Percentiles rank a stretch among this genome's conserved stretches.
phyloP scores from a whole-genome alignment of 1,140 invertebrate genomes.

The Sinella curviseta region DNA sequence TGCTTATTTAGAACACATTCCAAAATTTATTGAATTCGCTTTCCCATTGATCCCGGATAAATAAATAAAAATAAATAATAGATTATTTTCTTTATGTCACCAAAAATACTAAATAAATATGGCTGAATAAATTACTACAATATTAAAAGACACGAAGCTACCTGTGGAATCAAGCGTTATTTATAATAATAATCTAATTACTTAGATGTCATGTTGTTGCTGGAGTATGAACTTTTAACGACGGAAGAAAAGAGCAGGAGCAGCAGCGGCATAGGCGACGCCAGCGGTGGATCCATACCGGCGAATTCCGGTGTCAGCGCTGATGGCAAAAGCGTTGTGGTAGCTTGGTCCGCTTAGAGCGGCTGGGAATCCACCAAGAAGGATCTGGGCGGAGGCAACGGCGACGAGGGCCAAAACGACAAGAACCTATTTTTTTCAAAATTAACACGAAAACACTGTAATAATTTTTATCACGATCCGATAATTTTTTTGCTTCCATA shows the following conservation, averaged over 20 bases:
- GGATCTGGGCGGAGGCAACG: background rate
- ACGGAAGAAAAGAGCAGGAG: background rate
- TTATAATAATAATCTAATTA: too few species aligned
- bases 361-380: background rate
- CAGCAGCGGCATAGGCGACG: background rate
- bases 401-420: background rate
- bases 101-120: too few species aligned
- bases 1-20: too few species aligned
- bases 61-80: too few species aligned
- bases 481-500: too few species aligned
- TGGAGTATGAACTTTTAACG: background rate
- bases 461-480: too few species aligned
- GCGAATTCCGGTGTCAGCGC: slow-evolving; percentile 22
- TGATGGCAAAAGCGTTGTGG: slow-evolving; percentile 14
- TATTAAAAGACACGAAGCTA: background rate
- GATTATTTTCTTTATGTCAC: too few species aligned
- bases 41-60: too few species aligned
- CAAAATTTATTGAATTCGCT: too few species aligned
- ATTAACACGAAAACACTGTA: background rate
- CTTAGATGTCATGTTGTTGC: too few species aligned
- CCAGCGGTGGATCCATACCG: slow-evolving; percentile 15
- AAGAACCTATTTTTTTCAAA: background rate
- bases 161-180: background rate
- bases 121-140: too few species aligned
- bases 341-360: slow-evolving; percentile 4